Evolutionary conservation across 2,113 vertebrate species (phyloP).

Genomic region (Pterophyllum scalare): DNA sequence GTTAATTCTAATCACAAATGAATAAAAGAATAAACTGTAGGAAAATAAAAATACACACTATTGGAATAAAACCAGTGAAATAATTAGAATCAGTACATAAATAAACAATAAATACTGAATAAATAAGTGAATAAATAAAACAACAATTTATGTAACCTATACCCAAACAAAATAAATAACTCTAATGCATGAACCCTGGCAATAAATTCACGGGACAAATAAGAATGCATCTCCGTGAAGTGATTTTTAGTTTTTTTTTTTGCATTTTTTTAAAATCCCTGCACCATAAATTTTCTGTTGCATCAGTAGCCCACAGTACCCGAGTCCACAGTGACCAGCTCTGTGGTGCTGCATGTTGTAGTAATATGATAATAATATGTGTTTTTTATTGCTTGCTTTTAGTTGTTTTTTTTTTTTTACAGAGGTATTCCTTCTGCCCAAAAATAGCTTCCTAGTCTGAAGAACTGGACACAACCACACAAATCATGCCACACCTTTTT

Average conservation of each 20-base stretch:
- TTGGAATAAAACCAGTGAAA: constrained; percentile 67
- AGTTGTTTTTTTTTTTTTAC: background rate
- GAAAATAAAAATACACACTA: constrained; percentile 83
- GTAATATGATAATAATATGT: constrained; percentile 32
- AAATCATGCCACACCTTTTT: constrained; percentile 56
- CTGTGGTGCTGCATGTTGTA: constrained; percentile 63
- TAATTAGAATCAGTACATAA: constrained; percentile 71
- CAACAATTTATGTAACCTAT: constrained; percentile 71
- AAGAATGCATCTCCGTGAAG: constrained; percentile 55
- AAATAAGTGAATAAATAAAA: constrained; percentile 83
- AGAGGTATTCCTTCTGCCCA: constrained; percentile 41
- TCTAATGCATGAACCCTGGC: constrained; percentile 68
- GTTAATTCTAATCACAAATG: constrained; percentile 61
- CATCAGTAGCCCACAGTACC: constrained; percentile 45
- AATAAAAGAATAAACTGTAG: constrained; percentile 66
- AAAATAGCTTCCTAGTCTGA: constrained; percentile 38
- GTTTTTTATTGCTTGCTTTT: background rate
- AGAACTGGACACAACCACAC: constrained; percentile 66
- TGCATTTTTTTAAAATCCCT: constrained; percentile 45
- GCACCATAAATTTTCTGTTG: constrained; percentile 42
- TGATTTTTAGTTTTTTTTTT: constrained; percentile 15
- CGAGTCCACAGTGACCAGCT: constrained; percentile 74
- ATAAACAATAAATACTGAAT: constrained; percentile 82
- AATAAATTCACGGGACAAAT: constrained; percentile 58
- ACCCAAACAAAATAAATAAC: constrained; percentile 75